Evolutionary conservation across 2,797 vertebrate species (phyloP).

Genomic region (Erpetoichthys calabaricus): DNA sequence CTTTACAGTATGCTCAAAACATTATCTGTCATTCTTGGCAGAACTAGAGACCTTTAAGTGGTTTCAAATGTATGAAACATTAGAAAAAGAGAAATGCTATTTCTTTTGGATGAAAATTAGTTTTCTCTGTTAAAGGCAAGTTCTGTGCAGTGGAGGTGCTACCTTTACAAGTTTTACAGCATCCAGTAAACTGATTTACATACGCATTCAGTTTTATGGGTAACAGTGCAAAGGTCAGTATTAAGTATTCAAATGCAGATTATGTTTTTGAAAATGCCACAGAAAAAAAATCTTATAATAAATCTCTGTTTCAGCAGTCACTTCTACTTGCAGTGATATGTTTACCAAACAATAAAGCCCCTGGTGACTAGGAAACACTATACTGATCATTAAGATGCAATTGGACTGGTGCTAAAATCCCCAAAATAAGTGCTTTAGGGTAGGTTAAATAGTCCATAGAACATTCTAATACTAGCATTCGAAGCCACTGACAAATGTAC

Average conservation of each 20-base stretch:
- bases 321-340: no score
- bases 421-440: no score
- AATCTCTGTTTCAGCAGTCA: no score
- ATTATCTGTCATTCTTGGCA: slow-evolving; percentile 11
- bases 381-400: no score
- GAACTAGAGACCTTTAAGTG: not conserved
- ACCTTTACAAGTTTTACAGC: not conserved
- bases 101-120: not conserved
- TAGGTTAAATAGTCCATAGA: no score
- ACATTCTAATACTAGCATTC: no score
- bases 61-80: slow-evolving; percentile 6
- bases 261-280: no score
- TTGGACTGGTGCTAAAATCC: no score
- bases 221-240: not conserved
- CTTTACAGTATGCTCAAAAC: slow-evolving; percentile 5
- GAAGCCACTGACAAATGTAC: no score
- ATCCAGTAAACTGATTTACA: not conserved
- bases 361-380: no score
- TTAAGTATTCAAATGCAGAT: not conserved
- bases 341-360: no score
- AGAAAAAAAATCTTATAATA: no score
- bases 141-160: not conserved
- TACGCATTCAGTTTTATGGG: not conserved
- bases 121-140: not conserved
- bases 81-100: slow-evolving; percentile 3